phyloP scores from a whole-genome alignment of 2,888 invertebrate species.

The Melinaea marsaeus region DNA sequence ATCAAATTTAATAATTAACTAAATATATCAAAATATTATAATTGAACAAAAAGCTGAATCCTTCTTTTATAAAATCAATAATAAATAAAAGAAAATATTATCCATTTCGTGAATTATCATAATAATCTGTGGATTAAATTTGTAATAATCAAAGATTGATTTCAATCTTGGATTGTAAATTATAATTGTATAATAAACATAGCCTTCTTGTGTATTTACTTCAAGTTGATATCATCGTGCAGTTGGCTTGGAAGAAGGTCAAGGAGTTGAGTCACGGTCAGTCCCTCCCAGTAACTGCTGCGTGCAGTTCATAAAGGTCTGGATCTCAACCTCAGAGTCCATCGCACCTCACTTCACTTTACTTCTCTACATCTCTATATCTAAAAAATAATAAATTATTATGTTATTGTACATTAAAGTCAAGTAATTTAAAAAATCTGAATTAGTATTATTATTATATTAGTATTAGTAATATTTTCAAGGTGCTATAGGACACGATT shows the following conservation, averaged over 20 bases:
- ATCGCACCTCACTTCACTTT: no score
- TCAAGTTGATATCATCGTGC: slow-evolving; percentile 63
- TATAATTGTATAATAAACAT: background rate
- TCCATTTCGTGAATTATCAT: no score
- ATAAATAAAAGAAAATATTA: no score
- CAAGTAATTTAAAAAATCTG: no score
- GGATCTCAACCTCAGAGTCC: slow-evolving; percentile 41
- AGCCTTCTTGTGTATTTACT: slow-evolving; percentile 49
- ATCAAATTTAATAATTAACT: no score
- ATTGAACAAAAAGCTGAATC: no score
- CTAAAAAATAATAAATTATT: background rate
- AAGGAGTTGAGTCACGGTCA: slow-evolving; percentile 64
- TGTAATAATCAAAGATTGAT: background rate
- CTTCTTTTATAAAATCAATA: no score
- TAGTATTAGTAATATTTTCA: no score
- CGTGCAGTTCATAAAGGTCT: slow-evolving; percentile 69
- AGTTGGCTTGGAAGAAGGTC: slow-evolving; percentile 61
- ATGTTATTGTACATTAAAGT: no score
- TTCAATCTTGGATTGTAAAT: background rate
- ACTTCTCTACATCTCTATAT: slow-evolving; percentile 26
- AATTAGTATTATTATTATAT: no score
- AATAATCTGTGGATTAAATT: background rate
- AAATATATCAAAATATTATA: no score
- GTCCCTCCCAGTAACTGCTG: slow-evolving; percentile 62
- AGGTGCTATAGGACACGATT: no score